phyloP scores from a whole-genome alignment of 2,888 invertebrate species.

The Alcis repandata region DNA sequence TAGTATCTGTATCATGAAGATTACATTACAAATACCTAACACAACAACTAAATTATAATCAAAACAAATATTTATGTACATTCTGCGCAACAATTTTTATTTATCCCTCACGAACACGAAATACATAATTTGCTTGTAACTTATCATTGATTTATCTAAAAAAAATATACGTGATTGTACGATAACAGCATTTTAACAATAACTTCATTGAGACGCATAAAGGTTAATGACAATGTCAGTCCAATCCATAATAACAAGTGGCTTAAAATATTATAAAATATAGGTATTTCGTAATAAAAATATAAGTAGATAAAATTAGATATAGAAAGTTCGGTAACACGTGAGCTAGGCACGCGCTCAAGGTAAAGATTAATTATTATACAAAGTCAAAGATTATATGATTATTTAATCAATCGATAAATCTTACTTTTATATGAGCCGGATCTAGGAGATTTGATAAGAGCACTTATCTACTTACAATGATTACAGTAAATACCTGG shows the following conservation, averaged over 20 bases:
- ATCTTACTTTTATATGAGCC: constrained; percentile 17
- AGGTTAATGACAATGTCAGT: constrained; percentile 22
- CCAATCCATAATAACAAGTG: constrained; percentile 17
- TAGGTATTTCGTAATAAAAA: not conserved
- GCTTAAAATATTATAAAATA: constrained; percentile 21
- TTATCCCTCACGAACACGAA: not conserved
- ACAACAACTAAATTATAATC: too few species aligned
- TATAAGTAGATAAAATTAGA: constrained; percentile 12
- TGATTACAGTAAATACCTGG: not conserved
- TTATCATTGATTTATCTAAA: constrained; percentile 12
- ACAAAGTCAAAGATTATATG: not conserved
- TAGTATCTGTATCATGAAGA: too few species aligned
- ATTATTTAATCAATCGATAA: constrained; percentile 18
- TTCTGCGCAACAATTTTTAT: not conserved
- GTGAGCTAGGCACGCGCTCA: constrained; percentile 19
- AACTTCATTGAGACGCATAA: not conserved
- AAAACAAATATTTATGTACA: not conserved
- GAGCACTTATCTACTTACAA: constrained; percentile 16
- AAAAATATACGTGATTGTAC: not conserved
- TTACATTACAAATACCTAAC: too few species aligned
- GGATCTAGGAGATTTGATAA: constrained; percentile 27
- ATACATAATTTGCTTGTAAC: not conserved
- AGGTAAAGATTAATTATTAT: not conserved
- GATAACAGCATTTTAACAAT: not conserved
- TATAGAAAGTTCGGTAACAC: constrained; percentile 15